Evolutionary conservation across 2,113 vertebrate species (phyloP).

Genomic region (Holacanthus passer): DNA sequence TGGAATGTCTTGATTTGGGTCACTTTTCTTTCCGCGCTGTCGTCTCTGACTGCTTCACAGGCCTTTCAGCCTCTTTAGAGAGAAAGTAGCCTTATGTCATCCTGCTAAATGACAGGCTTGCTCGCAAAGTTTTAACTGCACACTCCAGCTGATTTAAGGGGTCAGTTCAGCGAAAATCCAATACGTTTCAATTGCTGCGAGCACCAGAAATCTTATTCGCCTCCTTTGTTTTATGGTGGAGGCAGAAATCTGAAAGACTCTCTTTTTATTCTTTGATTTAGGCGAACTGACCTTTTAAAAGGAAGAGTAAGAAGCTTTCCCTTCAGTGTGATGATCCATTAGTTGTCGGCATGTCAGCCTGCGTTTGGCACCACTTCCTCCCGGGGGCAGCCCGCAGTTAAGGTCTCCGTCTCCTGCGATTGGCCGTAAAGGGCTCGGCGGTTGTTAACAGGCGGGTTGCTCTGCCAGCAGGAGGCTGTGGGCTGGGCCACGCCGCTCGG

Average conservation of each 20-base stretch:
- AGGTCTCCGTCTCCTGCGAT: slow-evolving; percentile 62
- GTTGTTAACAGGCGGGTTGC: slow-evolving; percentile 77
- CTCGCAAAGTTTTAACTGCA: background rate
- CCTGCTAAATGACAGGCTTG: background rate
- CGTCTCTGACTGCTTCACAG: slow-evolving; percentile 12
- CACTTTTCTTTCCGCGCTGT: slow-evolving; percentile 36
- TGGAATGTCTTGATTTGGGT: slow-evolving; percentile 62
- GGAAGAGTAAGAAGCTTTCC: slow-evolving; percentile 19
- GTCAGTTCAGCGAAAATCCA: background rate
- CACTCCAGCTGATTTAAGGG: slow-evolving; percentile 11
- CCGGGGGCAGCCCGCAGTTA: slow-evolving; percentile 50
- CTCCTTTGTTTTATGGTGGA: background rate
- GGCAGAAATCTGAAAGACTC: background rate
- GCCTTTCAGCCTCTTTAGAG: background rate
- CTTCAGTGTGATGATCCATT: slow-evolving; percentile 43
- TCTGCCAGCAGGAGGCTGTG: slow-evolving; percentile 80
- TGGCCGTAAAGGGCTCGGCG: slow-evolving; percentile 59
- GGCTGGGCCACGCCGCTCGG: slow-evolving; percentile 71
- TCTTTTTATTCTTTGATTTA: slow-evolving; percentile 5
- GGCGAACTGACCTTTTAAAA: background rate
- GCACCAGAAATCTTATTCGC: background rate
- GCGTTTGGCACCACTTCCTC: slow-evolving; percentile 57
- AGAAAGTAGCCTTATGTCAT: slow-evolving; percentile 9
- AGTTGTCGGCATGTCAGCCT: slow-evolving; percentile 21
- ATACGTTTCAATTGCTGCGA: background rate